phyloP scores from a whole-genome alignment of 2,113 vertebrate species.

The Pollachius pollachius region DNA sequence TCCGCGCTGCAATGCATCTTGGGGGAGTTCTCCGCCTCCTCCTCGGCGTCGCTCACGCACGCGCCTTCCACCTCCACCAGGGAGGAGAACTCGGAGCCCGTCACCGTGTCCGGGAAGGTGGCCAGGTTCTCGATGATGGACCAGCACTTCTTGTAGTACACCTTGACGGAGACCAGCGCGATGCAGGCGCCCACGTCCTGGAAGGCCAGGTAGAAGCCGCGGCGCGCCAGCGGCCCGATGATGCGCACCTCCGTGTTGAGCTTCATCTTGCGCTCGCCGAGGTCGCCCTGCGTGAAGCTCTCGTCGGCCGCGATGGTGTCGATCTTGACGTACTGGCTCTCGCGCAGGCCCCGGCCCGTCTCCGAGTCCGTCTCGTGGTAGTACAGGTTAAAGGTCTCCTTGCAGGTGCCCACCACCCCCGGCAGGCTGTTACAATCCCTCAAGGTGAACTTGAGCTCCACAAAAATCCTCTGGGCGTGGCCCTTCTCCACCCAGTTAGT shows the following conservation, averaged over 20 bases:
- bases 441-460: constrained; percentile 99
- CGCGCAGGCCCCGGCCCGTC: constrained; percentile 92
- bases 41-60: constrained; percentile 93
- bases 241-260: constrained; percentile 98
- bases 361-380: constrained; percentile 98
- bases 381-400: constrained; percentile 99
- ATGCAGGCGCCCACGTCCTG: constrained; percentile 99
- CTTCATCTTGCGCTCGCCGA: constrained; percentile 97
- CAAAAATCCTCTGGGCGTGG: constrained; percentile 99
- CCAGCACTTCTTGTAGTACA: constrained; percentile 99
- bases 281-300: constrained; percentile 96
- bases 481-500: constrained; percentile 99
- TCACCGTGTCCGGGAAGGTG: constrained; percentile 97
- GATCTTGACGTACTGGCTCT: constrained; percentile 97
- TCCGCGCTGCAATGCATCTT: constrained; percentile 99
- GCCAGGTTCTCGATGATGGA: constrained; percentile 99
- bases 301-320: constrained; percentile 96
- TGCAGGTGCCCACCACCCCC: constrained; percentile 97
- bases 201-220: constrained; percentile 99
- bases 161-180: constrained; percentile 97
- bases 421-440: constrained; percentile 99
- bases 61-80: constrained; percentile 95
- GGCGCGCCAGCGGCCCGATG: constrained; percentile 93
- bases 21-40: constrained; percentile 95
- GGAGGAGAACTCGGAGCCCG: constrained; percentile 97